Conservation (phyloP, 1,140 invertebrate genomes). For the Lethocerus indicus region DNA sequence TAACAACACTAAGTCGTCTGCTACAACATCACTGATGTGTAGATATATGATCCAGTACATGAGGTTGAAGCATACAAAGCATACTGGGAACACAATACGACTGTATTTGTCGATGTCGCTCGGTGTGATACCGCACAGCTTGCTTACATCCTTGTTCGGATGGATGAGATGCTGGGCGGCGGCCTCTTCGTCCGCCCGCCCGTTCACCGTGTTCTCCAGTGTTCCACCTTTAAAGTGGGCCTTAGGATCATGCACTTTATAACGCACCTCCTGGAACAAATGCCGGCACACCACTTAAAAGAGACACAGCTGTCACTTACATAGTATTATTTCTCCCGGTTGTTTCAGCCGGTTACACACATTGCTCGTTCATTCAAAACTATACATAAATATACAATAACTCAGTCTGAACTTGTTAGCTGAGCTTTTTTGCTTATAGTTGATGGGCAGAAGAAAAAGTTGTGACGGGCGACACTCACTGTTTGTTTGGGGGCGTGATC, state of each 20-base stretch:
- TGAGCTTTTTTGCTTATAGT: too few species aligned
- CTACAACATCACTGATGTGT: slow-evolving; percentile 86
- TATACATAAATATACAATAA: too few species aligned
- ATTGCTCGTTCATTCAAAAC: too few species aligned
- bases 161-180: slow-evolving; percentile 50
- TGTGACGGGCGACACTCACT: slow-evolving; percentile 37
- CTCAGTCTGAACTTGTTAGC: too few species aligned
- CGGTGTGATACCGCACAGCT: slow-evolving; percentile 61
- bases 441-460: slow-evolving; percentile 10
- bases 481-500: slow-evolving; percentile 59
- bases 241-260: slow-evolving; percentile 85
- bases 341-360: not conserved
- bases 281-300: slow-evolving; percentile 38
- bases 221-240: slow-evolving; percentile 79
- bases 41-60: slow-evolving; percentile 98
- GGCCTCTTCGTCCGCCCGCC: slow-evolving; percentile 46
- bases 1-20: slow-evolving; percentile 75
- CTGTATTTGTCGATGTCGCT: slow-evolving; percentile 95
- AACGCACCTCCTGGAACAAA: slow-evolving; percentile 82
- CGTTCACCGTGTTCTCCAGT: slow-evolving; percentile 77
- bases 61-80: slow-evolving; percentile 92
- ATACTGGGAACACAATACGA: slow-evolving; percentile 87
- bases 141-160: slow-evolving; percentile 49
- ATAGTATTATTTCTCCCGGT: not conserved
- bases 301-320: slow-evolving; percentile 27